Base-by-base conservation (phyloP, 2,797 vertebrate species). In the Spinus pinus region DNA sequence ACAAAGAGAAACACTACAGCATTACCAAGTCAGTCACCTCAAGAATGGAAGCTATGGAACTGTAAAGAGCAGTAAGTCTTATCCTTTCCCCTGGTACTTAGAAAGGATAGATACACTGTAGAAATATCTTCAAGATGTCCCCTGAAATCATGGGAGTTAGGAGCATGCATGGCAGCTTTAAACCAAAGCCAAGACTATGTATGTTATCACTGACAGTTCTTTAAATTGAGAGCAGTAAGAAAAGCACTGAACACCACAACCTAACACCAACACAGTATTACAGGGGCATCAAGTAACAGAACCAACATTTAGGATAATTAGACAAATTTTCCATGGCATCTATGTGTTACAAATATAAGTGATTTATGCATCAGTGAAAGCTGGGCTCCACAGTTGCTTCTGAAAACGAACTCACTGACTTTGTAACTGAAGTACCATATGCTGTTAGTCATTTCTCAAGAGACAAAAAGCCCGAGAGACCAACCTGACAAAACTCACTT, bases 401-500 rank as follows among this genome's bases (percentile, higher is more conserved):
- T 86, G 80, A 96, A 96, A 96, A 96, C 67, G 60, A 33, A 75
- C 33, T 86, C 62, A 42, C 31, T 41, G 70, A 83, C 61, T 93
- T 72, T 8, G 0, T 70, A 86, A 86, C 41, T 88, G 70, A 90
- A 94, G 81, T 61, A 94, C 82, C 96, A 90, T 94, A 94, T 93
- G 94, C 77, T 91, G 56, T 75, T 75, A 93, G 85, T 65, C 33
- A 91, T 93, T 95, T 88, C 96, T 93, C 93, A 75, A 33, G 96
- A 96, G 96, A 95, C 53, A 15, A 86, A 93, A 96, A 91, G 80
- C 94, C 91, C 62, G 0, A 79, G 93, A 96, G 95, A 95, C 90
- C 90, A 96, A 93, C 77, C 93, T 95, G 94, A 96, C 91, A 96
- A 95, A 96, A 96, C 90, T 95, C 81, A 94, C 87, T 96, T 88